These are phyloP conservation scores for Steatornis caripensis DNA, from an alignment of 2,113 vertebrate species.

Conservation along the genomic window DNA sequence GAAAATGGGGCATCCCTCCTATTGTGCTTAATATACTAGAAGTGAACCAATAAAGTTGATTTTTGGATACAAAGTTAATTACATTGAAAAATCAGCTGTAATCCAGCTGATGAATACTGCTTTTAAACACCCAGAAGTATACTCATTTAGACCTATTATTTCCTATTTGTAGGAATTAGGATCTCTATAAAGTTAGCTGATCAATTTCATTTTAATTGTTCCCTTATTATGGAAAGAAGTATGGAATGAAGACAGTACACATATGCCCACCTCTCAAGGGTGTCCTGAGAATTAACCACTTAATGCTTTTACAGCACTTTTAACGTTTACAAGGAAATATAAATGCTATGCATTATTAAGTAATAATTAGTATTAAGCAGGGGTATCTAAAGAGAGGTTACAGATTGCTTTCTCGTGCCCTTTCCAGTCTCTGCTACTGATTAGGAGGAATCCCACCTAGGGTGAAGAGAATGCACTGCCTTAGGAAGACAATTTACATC, in stretches of 20 bases:
- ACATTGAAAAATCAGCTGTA: constrained; percentile 71
- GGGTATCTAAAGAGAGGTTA: constrained; percentile 3
- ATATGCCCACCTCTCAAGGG: neutral
- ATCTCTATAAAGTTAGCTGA: constrained; percentile 60
- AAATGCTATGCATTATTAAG: constrained; percentile 12
- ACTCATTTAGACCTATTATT: constrained; percentile 68
- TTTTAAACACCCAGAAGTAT: constrained; percentile 68
- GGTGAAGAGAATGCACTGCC: neutral
- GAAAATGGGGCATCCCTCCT: constrained; percentile 67
- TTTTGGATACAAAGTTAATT: constrained; percentile 77
- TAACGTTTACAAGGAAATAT: constrained; percentile 2
- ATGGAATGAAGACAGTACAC: constrained; percentile 32
- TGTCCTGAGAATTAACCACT: constrained; percentile 36
- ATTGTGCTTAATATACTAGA: constrained; percentile 62
- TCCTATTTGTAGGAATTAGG: constrained; percentile 69
- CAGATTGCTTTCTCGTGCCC: neutral
- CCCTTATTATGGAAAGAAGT: constrained; percentile 61
- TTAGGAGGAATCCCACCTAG: neutral
- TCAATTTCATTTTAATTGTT: constrained; percentile 73
- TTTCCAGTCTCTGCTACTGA: neutral
- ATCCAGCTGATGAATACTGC: constrained; percentile 68
- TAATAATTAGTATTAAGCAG: constrained; percentile 26
- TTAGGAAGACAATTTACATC: constrained; percentile 38
- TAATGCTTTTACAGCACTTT: constrained; percentile 7
- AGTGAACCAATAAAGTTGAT: constrained; percentile 73